A percentile compares a stretch with the other conserved stretches of the same genome.
Evolutionary conservation across 1,140 invertebrate genomes (phyloP).

Genomic region (Phocides pigmalion): DNA sequence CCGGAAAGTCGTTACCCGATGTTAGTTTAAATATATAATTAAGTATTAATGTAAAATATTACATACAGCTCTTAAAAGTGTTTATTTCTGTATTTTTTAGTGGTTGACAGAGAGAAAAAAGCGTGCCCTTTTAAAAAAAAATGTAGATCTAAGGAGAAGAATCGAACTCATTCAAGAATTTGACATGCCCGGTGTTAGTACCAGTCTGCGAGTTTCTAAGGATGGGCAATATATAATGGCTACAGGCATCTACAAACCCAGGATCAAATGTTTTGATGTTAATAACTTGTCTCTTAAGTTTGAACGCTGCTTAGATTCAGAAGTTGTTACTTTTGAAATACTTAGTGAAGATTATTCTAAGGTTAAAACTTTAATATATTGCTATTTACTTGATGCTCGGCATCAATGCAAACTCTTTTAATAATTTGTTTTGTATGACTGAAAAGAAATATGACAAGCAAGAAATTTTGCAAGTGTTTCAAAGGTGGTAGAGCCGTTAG

Average conservation of each 20-base stretch:
- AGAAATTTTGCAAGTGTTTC: too few relatives aligned
- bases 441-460: too few relatives aligned
- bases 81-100: conserved; percentile 85
- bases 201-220: conserved; percentile 92
- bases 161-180: conserved; percentile 99
- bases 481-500: too few relatives aligned
- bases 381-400: too few relatives aligned
- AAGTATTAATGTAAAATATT: too few relatives aligned
- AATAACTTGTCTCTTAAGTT: conserved; percentile 98
- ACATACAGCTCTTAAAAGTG: too few relatives aligned
- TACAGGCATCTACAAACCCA: conserved; percentile 98
- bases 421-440: background rate
- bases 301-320: conserved; percentile 98
- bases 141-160: conserved; percentile 94
- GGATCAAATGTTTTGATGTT: conserved; percentile 98
- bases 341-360: conserved; percentile 96
- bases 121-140: conserved; percentile 93
- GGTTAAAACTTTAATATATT: too few relatives aligned
- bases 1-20: conserved; percentile 97
- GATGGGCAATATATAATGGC: conserved; percentile 97
- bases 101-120: conserved; percentile 97
- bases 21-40: conserved; percentile 85
- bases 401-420: background rate
- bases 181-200: conserved; percentile 98
- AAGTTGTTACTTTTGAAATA: conserved; percentile 94